Evolutionary conservation across 2,888 invertebrate species (phyloP).

Genomic region (Apeira syringaria): DNA sequence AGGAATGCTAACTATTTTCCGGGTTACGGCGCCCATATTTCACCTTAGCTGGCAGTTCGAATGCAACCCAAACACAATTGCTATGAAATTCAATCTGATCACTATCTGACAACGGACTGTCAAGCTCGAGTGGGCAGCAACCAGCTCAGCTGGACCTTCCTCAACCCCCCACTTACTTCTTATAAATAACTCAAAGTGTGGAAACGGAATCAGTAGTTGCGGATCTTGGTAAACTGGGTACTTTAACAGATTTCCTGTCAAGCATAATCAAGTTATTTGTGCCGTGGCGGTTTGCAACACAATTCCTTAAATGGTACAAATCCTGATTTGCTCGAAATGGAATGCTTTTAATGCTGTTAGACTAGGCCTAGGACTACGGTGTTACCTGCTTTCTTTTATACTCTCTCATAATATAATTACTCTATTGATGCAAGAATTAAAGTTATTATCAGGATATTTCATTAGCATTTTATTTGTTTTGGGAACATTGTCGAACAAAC

Average conservation of each 20-base stretch:
- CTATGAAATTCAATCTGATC: slow-evolving; percentile 42
- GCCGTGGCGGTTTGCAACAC: slow-evolving; percentile 32
- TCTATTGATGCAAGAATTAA: no score
- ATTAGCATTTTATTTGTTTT: no score
- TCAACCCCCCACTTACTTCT: not conserved
- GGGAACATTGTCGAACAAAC: no score
- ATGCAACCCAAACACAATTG: slow-evolving; percentile 33
- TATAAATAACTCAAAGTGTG: not conserved
- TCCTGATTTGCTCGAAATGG: slow-evolving; percentile 36
- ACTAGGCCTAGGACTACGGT: slow-evolving; percentile 9
- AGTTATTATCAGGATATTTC: no score
- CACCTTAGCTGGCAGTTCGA: slow-evolving; percentile 18
- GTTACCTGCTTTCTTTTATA: slow-evolving; percentile 6
- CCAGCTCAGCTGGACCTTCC: slow-evolving; percentile 30
- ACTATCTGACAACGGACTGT: slow-evolving; percentile 34
- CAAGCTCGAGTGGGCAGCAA: slow-evolving; percentile 35
- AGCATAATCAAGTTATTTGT: slow-evolving; percentile 43
- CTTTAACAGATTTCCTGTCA: slow-evolving; percentile 39
- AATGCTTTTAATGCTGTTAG: slow-evolving; percentile 34
- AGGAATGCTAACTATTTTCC: slow-evolving; percentile 24
- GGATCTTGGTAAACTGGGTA: slow-evolving; percentile 22
- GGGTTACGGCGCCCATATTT: slow-evolving; percentile 18
- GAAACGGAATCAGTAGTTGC: slow-evolving; percentile 10
- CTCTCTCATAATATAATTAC: not conserved
- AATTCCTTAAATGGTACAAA: slow-evolving; percentile 33